Conservation (phyloP, 2,888 invertebrate genomes). For the Luperina testacea region DNA sequence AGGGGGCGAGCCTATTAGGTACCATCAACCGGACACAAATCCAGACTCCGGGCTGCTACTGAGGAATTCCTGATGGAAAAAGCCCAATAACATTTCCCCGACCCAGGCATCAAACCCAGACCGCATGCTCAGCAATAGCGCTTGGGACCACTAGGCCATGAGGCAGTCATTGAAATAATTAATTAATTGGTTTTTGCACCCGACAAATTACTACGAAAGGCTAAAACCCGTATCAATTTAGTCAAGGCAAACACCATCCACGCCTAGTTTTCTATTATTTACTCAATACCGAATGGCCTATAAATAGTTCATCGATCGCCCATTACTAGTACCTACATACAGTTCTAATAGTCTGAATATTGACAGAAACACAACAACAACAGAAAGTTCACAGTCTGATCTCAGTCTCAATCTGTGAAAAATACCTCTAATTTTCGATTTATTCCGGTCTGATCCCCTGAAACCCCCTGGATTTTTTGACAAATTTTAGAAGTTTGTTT, state of each 20-base stretch:
- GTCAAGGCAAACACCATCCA: slow-evolving; percentile 14
- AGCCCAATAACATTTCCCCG: background rate
- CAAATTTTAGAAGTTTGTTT: background rate
- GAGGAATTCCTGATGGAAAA: background rate
- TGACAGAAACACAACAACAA: too few relatives aligned
- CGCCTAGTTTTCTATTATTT: slow-evolving; percentile 46
- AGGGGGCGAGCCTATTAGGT: too few relatives aligned
- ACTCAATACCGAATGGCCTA: slow-evolving; percentile 25
- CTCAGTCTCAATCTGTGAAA: background rate
- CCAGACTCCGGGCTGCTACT: background rate
- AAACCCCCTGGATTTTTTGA: background rate
- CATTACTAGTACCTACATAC: background rate
- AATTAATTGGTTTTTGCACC: slow-evolving; percentile 3
- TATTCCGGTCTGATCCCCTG: too few relatives aligned
- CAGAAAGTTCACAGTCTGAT: background rate
- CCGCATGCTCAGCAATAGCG: background rate
- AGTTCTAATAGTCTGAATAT: slow-evolving; percentile 27
- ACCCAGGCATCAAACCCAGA: background rate
- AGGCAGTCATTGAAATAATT: background rate
- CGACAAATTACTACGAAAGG: background rate
- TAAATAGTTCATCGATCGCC: slow-evolving; percentile 42
- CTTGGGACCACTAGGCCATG: background rate
- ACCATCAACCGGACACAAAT: background rate
- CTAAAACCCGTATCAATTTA: slow-evolving; percentile 1
- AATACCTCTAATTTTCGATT: background rate